These are phyloP conservation scores for Microvelia longipes DNA, from an alignment of 1,140 invertebrate genomes.

Conservation along the genomic window DNA sequence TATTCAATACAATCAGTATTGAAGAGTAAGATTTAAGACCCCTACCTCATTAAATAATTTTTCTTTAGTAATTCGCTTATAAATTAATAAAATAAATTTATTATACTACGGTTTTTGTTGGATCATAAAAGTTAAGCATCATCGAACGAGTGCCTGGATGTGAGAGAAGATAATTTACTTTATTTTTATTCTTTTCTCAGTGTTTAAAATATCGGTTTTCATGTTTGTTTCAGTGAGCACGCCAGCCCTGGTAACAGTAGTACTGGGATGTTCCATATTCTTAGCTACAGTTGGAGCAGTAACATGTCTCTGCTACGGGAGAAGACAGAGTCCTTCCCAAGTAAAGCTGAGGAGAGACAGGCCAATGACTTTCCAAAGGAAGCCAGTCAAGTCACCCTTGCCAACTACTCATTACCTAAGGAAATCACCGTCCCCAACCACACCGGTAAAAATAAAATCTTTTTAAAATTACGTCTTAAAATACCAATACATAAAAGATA, in stretches of 20 bases:
- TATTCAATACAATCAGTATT: too few species aligned
- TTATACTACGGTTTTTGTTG: too few species aligned
- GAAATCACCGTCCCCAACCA: slow-evolving; percentile 62
- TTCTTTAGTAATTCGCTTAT: too few species aligned
- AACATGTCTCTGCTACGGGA: slow-evolving; percentile 41
- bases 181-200: not conserved
- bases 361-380: slow-evolving; percentile 40
- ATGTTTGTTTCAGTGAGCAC: slow-evolving; percentile 37
- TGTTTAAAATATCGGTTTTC: not conserved
- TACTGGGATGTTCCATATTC: slow-evolving; percentile 39
- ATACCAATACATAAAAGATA: too few species aligned
- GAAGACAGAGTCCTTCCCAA: slow-evolving; percentile 27
- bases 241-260: slow-evolving; percentile 43
- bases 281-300: slow-evolving; percentile 39
- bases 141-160: too few species aligned
- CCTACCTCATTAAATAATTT: too few species aligned
- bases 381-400: slow-evolving; percentile 46
- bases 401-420: slow-evolving; percentile 62
- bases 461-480: slow-evolving; percentile 2
- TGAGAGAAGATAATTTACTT: not conserved
- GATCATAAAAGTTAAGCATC: too few species aligned
- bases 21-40: too few species aligned
- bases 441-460: not conserved
- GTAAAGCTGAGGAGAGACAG: slow-evolving; percentile 25
- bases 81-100: too few species aligned